These are phyloP conservation scores for Anguilla rostrata DNA, from an alignment of 2,113 vertebrate species.

Conservation along the genomic window DNA sequence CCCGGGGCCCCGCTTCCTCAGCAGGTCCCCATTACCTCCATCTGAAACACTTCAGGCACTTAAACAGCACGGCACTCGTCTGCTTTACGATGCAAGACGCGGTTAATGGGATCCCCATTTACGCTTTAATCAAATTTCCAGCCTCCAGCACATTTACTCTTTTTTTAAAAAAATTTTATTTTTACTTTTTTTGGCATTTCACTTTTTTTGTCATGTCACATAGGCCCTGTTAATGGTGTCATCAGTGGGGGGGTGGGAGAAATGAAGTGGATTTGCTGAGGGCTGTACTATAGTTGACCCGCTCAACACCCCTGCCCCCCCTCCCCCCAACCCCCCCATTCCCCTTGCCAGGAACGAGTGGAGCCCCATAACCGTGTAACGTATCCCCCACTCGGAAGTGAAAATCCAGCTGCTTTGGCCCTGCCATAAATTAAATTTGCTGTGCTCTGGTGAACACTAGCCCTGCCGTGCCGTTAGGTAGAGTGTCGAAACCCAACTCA, in stretches of 20 bases:
- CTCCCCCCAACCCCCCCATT: not conserved
- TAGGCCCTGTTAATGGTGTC: not conserved
- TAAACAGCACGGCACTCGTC: not conserved
- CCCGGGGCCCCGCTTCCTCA: not conserved
- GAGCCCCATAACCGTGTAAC: slow-evolving; percentile 58
- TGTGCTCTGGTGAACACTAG: slow-evolving; percentile 52
- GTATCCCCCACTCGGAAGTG: slow-evolving; percentile 69
- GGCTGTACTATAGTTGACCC: not conserved
- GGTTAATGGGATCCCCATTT: not conserved
- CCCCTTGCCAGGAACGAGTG: slow-evolving; percentile 32
- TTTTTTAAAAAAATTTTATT: not conserved
- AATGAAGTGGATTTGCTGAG: not conserved
- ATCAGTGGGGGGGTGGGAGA: not conserved
- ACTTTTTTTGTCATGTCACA: no score
- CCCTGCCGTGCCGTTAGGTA: slow-evolving; percentile 52
- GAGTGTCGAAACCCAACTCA: slow-evolving; percentile 21
- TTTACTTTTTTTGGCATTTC: not conserved
- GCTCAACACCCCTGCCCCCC: not conserved
- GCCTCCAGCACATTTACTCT: not conserved
- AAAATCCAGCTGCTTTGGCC: slow-evolving; percentile 59
- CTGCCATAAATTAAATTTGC: slow-evolving; percentile 69
- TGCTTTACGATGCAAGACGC: not conserved
- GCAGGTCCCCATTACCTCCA: not conserved
- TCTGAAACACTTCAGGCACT: not conserved
- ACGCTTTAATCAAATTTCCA: not conserved